Conservation (phyloP, 2,797 vertebrate genomes). For the Spatula versicolor region DNA sequence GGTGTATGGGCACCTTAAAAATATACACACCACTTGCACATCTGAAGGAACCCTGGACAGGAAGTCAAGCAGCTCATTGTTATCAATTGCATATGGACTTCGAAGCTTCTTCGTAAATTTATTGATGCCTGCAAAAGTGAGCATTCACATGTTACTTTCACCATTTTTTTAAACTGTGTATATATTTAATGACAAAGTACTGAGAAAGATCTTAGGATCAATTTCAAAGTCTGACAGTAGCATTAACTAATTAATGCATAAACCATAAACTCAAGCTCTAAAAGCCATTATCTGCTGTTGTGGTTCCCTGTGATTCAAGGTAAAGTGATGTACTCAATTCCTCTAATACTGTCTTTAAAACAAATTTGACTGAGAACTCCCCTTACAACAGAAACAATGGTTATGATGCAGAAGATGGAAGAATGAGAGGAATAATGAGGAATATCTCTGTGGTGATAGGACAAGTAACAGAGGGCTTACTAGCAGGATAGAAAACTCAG, state of each 20-base stretch:
- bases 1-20: neutral
- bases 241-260: neutral
- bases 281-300: neutral
- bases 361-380: neutral
- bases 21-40: conserved; percentile 92
- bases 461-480: neutral
- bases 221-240: neutral
- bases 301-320: neutral
- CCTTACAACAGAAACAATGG: neutral
- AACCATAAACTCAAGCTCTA: neutral
- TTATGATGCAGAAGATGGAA: neutral
- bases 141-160: conserved; percentile 35
- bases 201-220: neutral
- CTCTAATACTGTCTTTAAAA: neutral
- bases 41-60: conserved; percentile 97
- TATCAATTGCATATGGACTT: conserved; percentile 94
- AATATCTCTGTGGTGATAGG: neutral
- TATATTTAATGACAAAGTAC: neutral
- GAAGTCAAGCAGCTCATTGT: conserved; percentile 97
- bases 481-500: neutral
- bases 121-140: conserved; percentile 88
- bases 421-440: neutral
- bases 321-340: neutral
- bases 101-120: conserved; percentile 99
- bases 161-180: neutral